Base-by-base conservation (phyloP, 2,888 invertebrate species). In the Polyommatus iphigenia region DNA sequence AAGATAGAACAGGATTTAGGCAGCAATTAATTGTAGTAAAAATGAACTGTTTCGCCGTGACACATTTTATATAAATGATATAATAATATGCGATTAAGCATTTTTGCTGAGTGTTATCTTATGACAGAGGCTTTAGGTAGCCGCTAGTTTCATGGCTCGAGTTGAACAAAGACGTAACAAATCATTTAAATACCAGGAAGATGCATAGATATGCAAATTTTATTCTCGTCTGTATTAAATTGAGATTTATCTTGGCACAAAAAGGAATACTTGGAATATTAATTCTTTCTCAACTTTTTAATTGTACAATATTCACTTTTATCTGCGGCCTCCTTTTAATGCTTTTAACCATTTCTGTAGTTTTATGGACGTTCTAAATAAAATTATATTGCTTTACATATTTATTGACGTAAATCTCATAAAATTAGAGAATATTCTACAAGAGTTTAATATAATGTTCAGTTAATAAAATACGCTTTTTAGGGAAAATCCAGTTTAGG, bases 181-280 rank as follows among this genome's bases (percentile, higher is more conserved):
- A 46, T 41, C 36, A 73, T 73, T 41, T 73, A 46, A 41, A 73
- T 46, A 41, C n/a, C 41, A 73, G 36, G 41, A 73, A 41, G 20
- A 72, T 20, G 36, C 72, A 72, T 72, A 41, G 73, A 73, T 46
- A 73, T 73, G 73, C 41, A 73, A 73, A 73, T 73, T 73, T 73
- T 46, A 46, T 73, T 24, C 46, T 24, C 41, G 41, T 46, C 41
- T 24, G n/a, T 73, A 73, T 73, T 73, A 73, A 73, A 46, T 73
- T 41, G 46, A 41, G 46, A 73, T 46, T 73, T n/a, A 24, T 73
- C 41, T 67, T 67, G 20, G 46, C n/a, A 13, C 73, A 46, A 73
- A 20, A 73, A 73, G 72, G 24, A 46, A 46, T 73, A 46, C 67
- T 67, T 29, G 67, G 67, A 67, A 67, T 24, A 73, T 46, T 73